Base-by-base conservation (phyloP, 2,797 vertebrate species). In the Ispidina picta region DNA sequence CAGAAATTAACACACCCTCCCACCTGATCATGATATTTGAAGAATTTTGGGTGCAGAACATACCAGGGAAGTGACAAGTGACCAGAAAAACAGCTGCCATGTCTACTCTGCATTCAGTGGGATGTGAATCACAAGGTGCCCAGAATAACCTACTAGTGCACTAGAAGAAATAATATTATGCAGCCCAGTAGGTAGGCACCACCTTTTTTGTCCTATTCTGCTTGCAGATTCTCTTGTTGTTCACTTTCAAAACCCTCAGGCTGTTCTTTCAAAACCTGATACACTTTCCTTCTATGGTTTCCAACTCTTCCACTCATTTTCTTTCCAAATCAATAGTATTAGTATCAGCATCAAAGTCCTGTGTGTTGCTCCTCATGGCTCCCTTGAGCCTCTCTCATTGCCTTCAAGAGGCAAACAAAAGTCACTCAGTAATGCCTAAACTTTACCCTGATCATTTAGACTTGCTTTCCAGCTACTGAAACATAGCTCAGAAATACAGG, bases 291-390 rank as follows among this genome's bases (percentile, higher is more conserved):
- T 68, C 74, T 21, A 31, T 23, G 17, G 49, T 68, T 86, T 89
- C 68, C 56, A 64, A 10, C 60, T 56, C 48, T 78, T 87, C 52
- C 70, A 33, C 41, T 66, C 49, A 5, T 33, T 31, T 70, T 89
- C 74, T 65, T 89, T 52, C 65, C 62, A 65, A 77, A 96, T 69
- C 83, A 73, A 89, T 46, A 83, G 20, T 56, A 79, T 26, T 52
- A 9, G 1, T 68, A 15, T 39, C 37, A 39, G 37, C 60, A 41
- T 41, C 77, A 71, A 68, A 65, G 77, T 43, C 49, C 68, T 46
- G 25, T 7, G 19, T n/a, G n/a, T 43, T 56, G 37, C 20, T 10
- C 16, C 55, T 43, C 26, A 58, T 5, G 4, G 62, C 9, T 82
- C 64, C 29, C 23, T 71, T 39, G 37, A 39, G 37, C 6, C 37